phyloP scores from a whole-genome alignment of 92 coral and sea anemone genomes.

The Montipora capitata region DNA sequence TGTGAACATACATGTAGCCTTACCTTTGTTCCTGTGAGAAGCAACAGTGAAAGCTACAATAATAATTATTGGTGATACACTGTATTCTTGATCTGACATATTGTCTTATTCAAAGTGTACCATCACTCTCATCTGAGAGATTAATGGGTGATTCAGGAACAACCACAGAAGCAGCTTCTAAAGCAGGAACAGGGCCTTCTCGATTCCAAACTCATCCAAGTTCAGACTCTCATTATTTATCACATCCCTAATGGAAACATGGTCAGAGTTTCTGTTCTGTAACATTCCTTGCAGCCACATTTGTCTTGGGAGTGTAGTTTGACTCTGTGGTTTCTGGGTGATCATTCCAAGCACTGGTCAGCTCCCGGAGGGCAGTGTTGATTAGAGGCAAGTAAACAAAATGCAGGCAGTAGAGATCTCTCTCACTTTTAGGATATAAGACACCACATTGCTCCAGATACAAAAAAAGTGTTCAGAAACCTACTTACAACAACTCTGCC shows the following conservation, averaged over 20 bases:
- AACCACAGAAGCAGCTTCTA: neutral
- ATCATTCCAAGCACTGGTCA: constrained; percentile 62
- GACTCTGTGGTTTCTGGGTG: constrained; percentile 65
- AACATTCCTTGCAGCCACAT: constrained; percentile 44
- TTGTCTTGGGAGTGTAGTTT: constrained; percentile 48
- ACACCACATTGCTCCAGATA: constrained; percentile 56
- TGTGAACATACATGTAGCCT: too few relatives aligned
- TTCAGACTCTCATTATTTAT: neutral
- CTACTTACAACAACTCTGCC: constrained; percentile 41
- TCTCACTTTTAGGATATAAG: constrained; percentile 43
- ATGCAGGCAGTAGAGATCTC: constrained; percentile 57
- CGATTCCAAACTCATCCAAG: neutral
- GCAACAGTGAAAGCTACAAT: too few relatives aligned
- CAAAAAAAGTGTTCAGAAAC: constrained; percentile 63
- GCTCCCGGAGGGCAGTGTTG: constrained; percentile 45
- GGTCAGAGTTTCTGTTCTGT: neutral
- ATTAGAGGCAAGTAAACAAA: constrained; percentile 45
- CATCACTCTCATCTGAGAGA: neutral
- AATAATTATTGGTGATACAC: too few relatives aligned
- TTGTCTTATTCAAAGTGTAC: too few relatives aligned
- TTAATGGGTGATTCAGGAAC: constrained; percentile 9
- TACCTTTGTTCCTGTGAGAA: too few relatives aligned
- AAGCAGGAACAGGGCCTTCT: neutral
- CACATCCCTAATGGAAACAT: neutral
- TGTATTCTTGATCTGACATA: too few relatives aligned